These are phyloP conservation scores for Aleiodes alternator DNA, from an alignment of 2,888 invertebrate genomes.

Conservation along the genomic window DNA sequence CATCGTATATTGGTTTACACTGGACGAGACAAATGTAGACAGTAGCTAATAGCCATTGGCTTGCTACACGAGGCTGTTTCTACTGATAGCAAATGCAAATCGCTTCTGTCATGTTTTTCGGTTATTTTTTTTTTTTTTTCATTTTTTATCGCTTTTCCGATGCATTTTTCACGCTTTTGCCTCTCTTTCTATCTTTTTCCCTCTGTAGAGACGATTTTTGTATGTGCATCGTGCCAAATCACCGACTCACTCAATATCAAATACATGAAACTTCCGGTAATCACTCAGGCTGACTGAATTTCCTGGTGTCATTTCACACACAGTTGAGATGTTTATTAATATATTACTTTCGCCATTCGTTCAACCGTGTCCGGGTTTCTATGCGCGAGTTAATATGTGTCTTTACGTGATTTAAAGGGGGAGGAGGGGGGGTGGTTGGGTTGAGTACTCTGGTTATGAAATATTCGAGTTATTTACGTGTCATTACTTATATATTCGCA, in stretches of 20 bases:
- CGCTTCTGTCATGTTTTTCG: neutral
- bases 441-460: too few relatives aligned
- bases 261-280: constrained; percentile 26
- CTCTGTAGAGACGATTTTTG: neutral
- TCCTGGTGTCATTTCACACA: constrained; percentile 25
- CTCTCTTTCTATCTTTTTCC: neutral
- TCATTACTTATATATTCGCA: too few relatives aligned
- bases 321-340: constrained; percentile 15
- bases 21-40: neutral
- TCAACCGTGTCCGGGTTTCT: constrained; percentile 2
- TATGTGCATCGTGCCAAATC: neutral
- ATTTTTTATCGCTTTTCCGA: neutral
- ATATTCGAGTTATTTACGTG: too few relatives aligned
- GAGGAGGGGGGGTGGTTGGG: too few relatives aligned
- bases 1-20: neutral
- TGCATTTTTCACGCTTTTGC: neutral
- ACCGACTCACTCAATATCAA: neutral
- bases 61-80: neutral
- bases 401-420: too few relatives aligned
- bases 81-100: constrained; percentile 22
- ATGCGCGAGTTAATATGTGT: neutral
- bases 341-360: constrained; percentile 9
- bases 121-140: neutral
- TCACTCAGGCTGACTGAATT: constrained; percentile 4
- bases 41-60: constrained; percentile 15